These are phyloP conservation scores for Drosophila falleni DNA, from an alignment of 2,888 invertebrate genomes.

Conservation along the genomic window DNA sequence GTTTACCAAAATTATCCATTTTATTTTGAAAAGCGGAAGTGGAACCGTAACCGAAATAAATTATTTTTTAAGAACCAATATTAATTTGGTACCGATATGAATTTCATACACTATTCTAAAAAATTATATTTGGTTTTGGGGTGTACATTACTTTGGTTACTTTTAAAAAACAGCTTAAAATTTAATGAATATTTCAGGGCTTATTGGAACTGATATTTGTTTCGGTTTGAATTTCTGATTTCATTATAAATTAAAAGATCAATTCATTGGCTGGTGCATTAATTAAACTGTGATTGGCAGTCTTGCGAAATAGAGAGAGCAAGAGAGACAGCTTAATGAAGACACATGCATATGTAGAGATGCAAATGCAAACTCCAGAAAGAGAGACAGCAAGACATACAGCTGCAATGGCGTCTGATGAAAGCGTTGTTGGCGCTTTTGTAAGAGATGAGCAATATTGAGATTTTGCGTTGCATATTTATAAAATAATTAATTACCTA, in stretches of 20 bases:
- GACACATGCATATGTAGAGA: not conserved
- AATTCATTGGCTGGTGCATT: not conserved
- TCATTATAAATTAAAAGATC: not conserved
- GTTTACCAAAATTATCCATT: no score
- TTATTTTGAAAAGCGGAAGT: no score
- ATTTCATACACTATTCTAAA: no score
- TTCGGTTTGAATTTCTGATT: no score
- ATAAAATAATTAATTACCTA: not conserved
- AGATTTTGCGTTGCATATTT: not conserved
- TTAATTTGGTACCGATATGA: no score
- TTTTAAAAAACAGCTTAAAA: no score
- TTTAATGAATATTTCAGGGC: no score
- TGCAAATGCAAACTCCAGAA: constrained; percentile 11
- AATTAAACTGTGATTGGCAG: not conserved
- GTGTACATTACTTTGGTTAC: no score
- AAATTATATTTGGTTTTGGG: no score
- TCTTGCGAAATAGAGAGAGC: not conserved
- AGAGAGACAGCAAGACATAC: constrained; percentile 19
- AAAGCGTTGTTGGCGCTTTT: constrained; percentile 15
- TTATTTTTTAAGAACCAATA: no score
- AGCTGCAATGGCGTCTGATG: constrained; percentile 23
- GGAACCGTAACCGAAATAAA: no score
- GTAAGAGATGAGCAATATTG: constrained; percentile 17
- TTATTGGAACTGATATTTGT: no score
- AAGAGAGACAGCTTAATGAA: not conserved